phyloP scores from a whole-genome alignment of 2,888 invertebrate species.

The Hypomecis punctinalis region DNA sequence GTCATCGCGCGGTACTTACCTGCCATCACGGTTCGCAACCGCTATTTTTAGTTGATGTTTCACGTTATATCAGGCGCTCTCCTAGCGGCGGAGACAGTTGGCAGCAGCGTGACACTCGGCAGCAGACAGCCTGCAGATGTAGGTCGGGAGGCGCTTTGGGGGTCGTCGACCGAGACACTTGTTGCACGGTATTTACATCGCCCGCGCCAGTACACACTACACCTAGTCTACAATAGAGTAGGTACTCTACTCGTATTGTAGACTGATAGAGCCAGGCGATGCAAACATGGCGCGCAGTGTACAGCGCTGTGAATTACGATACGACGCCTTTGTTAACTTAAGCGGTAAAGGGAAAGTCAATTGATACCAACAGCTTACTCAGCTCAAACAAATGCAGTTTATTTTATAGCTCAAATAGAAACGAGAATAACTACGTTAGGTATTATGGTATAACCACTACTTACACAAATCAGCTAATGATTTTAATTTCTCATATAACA shows the following conservation, averaged over 20 bases:
- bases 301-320: no score
- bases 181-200: slow-evolving; percentile 20
- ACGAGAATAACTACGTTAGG: no score
- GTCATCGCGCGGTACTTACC: slow-evolving; percentile 21
- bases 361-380: no score
- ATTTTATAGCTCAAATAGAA: no score
- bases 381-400: no score
- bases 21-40: slow-evolving; percentile 14
- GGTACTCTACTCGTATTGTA: no score
- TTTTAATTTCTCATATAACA: no score
- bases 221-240: no score
- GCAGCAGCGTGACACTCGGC: slow-evolving; percentile 8
- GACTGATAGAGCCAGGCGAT: not conserved
- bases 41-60: slow-evolving; percentile 21
- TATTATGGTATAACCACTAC: no score
- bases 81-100: slow-evolving; percentile 20
- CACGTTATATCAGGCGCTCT: slow-evolving; percentile 4
- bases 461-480: no score
- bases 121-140: slow-evolving; percentile 4
- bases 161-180: slow-evolving; percentile 32
- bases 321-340: no score
- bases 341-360: no score
- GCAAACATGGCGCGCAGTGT: not conserved
- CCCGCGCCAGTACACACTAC: not conserved
- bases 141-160: not conserved